phyloP scores from a whole-genome alignment of 2,797 vertebrate species.

The Gambusia yucatana region DNA sequence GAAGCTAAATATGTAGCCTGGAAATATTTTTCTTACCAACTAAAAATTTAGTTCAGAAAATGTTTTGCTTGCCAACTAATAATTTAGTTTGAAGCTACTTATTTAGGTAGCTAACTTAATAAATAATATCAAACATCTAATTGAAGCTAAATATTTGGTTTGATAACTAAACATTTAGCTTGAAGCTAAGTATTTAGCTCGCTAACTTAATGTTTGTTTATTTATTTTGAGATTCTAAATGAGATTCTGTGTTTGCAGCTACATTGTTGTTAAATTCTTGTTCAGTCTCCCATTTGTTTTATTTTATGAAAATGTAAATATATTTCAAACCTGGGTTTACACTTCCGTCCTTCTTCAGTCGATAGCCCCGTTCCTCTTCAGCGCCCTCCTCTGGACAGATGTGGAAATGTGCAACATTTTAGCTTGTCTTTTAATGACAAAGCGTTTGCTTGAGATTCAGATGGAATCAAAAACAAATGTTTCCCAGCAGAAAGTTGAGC shows the following conservation, averaged over 20 bases:
- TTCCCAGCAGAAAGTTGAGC: constrained; percentile 6
- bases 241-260: background rate
- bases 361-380: constrained; percentile 23
- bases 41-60: too few relatives aligned
- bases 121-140: background rate
- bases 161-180: too few relatives aligned
- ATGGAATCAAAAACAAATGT: background rate
- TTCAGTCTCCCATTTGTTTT: background rate
- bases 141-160: background rate
- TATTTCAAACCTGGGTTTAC: background rate
- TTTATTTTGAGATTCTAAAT: background rate
- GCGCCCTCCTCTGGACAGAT: constrained; percentile 42
- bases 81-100: background rate
- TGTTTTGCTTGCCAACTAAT: too few relatives aligned
- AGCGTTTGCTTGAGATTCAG: background rate
- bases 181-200: background rate
- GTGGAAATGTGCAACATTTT: background rate
- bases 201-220: background rate
- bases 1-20: background rate
- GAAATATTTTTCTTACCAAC: background rate
- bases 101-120: background rate
- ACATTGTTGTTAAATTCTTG: background rate
- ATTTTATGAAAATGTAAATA: background rate
- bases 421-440: background rate
- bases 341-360: background rate